Evolutionary conservation across 2,888 invertebrate species (phyloP), one percentile per base, ranked within the genome.

Genomic region (Xestia rhomboidea): DNA sequence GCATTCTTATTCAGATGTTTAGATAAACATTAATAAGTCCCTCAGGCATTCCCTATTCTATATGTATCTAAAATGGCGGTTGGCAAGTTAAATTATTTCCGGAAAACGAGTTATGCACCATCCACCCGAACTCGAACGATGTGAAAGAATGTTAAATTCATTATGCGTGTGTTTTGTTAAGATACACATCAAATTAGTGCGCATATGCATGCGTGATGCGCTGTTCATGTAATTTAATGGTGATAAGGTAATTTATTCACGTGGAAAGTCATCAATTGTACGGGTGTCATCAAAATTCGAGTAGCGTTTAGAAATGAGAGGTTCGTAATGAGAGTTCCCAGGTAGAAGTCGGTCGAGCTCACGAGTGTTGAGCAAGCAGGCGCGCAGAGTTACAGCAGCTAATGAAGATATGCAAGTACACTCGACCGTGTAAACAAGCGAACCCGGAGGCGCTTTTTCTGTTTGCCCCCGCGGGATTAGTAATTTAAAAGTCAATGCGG

Each of bases 401-500:
- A 96, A 96, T 96, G 96, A 96, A 96, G 96, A 95, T 95, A 93
- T 94, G 96, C 95, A 93, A 96, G 96, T 93, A 94, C 94, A 94
- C 96, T 96, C 93, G 94, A 94, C 92, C 94, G 92, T 92, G 95
- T 94, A 96, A 96, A 96, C 95, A 96, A 90, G 90, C 93, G 91
- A 91, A 90, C 91, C 93, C 93, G 90, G 92, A 93, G 95, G 93
- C 94, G 89, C 92, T 93, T 93, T 93, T 93, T 93, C 95, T 95
- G 93, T 96, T 96, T 96, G 92, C 95, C 93, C 95, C 92, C 95
- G 94, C 96, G 94, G 95, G 96, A 96, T 96, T 96, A 96, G 95
- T 96, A 96, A 96, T 96, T 96, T 96, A 96, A 96, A 96, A 96
- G 96, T 96, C 96, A 96, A 96, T 96, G 96, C 95, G 95, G 95